phyloP scores from a whole-genome alignment of 1,140 invertebrate genomes.

The Temnothorax longispinosus region DNA sequence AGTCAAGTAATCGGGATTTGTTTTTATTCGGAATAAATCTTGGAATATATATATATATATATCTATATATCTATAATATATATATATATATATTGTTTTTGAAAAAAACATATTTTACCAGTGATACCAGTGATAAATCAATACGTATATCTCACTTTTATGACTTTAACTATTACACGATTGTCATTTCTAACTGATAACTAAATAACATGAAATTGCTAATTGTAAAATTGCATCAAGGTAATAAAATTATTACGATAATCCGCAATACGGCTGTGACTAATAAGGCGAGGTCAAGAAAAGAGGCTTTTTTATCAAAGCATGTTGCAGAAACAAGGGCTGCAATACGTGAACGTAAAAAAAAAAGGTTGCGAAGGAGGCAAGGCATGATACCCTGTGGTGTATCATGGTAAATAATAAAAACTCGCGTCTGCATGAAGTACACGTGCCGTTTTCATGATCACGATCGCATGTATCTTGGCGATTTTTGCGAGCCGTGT shows the following conservation, averaged over 20 bases:
- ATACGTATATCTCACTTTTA: not conserved
- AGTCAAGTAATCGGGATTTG: constrained; percentile 33
- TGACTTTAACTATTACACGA: not conserved
- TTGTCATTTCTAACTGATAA: not conserved
- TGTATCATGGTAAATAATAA: constrained; percentile 38
- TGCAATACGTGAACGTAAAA: not conserved
- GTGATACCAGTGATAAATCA: not conserved
- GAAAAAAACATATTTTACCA: no score
- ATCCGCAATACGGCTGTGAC: not conserved
- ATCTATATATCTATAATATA: not conserved
- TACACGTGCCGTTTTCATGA: constrained; percentile 45
- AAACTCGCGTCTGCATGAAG: constrained; percentile 22
- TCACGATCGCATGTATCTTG: constrained; percentile 28
- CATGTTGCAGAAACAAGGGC: not conserved
- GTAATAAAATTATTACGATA: not conserved
- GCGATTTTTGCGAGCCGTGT: constrained; percentile 36
- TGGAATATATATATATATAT: not conserved
- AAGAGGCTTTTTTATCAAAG: not conserved
- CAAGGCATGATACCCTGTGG: not conserved
- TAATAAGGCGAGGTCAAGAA: not conserved
- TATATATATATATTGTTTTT: no score
- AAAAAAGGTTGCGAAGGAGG: not conserved
- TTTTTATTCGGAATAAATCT: constrained; percentile 35
- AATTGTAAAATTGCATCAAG: not conserved
- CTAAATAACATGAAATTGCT: not conserved